Conservation (phyloP, 2,113 vertebrate species). For the Crotalus tigris region DNA sequence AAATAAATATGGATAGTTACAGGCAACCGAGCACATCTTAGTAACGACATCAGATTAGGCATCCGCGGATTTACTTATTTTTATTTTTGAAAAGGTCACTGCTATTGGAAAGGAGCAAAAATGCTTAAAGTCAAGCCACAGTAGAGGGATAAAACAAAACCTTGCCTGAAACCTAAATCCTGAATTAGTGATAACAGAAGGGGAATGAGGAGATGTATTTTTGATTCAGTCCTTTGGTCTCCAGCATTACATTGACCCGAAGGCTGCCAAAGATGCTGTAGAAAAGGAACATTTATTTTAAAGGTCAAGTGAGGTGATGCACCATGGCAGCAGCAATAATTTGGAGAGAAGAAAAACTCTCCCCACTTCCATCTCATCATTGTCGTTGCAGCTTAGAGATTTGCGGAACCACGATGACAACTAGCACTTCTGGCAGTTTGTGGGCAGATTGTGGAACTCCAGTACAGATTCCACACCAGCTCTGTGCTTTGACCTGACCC, state of each 20-base stretch:
- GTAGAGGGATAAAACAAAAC: background rate
- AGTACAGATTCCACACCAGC: rapidly evolving
- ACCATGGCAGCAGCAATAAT: background rate
- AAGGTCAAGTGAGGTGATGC: background rate
- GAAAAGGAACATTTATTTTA: background rate
- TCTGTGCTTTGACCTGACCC: background rate
- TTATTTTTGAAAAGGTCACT: background rate
- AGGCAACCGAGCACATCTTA: background rate
- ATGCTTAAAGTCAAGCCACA: background rate
- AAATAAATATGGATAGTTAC: background rate
- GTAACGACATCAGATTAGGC: too few species aligned
- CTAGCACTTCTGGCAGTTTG: background rate
- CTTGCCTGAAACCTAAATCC: background rate
- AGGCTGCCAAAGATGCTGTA: background rate
- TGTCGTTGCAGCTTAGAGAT: background rate
- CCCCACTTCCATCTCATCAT: background rate
- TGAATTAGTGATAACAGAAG: background rate
- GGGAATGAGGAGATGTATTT: background rate
- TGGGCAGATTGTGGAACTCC: background rate
- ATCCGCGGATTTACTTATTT: background rate
- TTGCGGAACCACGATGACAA: background rate
- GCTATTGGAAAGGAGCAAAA: background rate
- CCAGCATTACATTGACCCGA: background rate
- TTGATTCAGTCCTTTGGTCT: background rate
- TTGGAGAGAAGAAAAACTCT: background rate